Evolutionary conservation across 2,113 vertebrate species (phyloP).

Genomic region (Empidonax traillii): DNA sequence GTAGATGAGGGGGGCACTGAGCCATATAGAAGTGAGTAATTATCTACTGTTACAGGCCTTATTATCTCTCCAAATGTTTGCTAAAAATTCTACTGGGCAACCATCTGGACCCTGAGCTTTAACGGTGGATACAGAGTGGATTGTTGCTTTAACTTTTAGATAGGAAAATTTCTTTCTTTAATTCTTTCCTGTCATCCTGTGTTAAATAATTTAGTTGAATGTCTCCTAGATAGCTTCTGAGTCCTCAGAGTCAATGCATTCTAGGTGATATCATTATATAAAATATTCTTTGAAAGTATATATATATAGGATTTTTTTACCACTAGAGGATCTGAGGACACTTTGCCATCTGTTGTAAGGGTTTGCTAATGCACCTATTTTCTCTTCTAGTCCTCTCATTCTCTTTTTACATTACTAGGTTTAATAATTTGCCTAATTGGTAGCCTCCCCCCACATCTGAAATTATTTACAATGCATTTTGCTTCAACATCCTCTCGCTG

Average conservation of each 20-base stretch:
- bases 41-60: slow-evolving; percentile 79
- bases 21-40: slow-evolving; percentile 80
- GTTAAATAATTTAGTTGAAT: slow-evolving; percentile 77
- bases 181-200: slow-evolving; percentile 70
- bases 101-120: slow-evolving; percentile 81
- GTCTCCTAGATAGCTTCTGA: slow-evolving; percentile 59
- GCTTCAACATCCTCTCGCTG: not conserved
- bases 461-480: not conserved
- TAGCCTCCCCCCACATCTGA: slow-evolving; percentile 11
- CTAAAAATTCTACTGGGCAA: slow-evolving; percentile 81
- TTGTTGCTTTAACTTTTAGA: slow-evolving; percentile 69
- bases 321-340: slow-evolving; percentile 70
- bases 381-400: not conserved
- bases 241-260: slow-evolving; percentile 62
- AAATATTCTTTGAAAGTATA: slow-evolving; percentile 68
- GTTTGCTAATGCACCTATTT: slow-evolving; percentile 73
- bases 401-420: slow-evolving; percentile 43
- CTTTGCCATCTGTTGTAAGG: slow-evolving; percentile 77
- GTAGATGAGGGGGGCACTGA: slow-evolving; percentile 74
- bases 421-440: slow-evolving; percentile 61
- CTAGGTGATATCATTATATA: slow-evolving; percentile 55
- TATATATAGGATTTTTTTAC: not conserved
- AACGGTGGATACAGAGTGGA: slow-evolving; percentile 65
- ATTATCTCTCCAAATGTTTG: slow-evolving; percentile 85
- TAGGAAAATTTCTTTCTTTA: slow-evolving; percentile 69